Evolutionary conservation across 2,797 vertebrate species (phyloP).

Genomic region (Podargus strigoides): DNA sequence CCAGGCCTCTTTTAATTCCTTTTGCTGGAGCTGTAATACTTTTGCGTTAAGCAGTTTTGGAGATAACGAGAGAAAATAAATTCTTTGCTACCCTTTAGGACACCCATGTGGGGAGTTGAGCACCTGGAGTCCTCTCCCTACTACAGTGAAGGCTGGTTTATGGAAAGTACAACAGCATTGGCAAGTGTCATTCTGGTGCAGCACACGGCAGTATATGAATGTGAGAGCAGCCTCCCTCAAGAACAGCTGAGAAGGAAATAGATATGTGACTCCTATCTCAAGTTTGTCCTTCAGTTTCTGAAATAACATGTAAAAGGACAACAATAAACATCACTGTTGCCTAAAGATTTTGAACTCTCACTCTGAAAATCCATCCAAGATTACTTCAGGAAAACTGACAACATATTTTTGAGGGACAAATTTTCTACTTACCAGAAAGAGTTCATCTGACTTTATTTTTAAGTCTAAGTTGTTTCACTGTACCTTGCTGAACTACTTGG

Average conservation of each 20-base stretch:
- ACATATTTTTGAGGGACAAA: neutral
- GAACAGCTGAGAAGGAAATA: neutral
- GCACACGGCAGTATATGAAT: neutral
- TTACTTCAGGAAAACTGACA: neutral
- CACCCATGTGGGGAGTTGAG: neutral
- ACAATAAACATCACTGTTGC: neutral
- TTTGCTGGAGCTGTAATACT: neutral
- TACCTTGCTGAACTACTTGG: neutral
- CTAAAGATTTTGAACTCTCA: neutral
- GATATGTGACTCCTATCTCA: neutral
- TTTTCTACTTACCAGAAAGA: neutral
- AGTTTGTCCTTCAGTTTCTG: neutral
- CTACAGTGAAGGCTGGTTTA: neutral
- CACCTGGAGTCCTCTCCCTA: neutral
- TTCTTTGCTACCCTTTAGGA: neutral
- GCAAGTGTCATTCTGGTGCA: neutral
- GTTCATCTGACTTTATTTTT: neutral
- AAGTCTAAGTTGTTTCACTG: neutral
- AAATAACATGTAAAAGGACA: neutral
- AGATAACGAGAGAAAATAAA: neutral
- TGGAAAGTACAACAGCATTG: neutral
- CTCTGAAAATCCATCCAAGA: neutral
- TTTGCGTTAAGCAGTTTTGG: neutral
- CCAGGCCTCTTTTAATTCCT: neutral
- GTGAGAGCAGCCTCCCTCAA: neutral